phyloP scores from a whole-genome alignment of 2,797 vertebrate genomes.

The Xerus rutilus region DNA sequence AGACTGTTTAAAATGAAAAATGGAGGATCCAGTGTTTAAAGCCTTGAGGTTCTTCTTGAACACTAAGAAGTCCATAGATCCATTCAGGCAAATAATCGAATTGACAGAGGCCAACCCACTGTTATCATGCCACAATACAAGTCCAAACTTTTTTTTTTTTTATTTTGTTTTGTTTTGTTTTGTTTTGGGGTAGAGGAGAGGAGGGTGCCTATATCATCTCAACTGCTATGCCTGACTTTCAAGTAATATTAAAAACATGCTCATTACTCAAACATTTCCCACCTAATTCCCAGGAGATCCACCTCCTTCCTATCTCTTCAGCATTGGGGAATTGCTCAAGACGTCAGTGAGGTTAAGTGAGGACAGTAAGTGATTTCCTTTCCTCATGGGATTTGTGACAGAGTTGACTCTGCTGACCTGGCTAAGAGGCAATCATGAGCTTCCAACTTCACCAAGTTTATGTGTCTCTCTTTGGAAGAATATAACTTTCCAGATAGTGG shows the following conservation, averaged over 20 bases:
- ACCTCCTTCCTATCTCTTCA: background rate
- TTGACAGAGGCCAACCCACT: background rate
- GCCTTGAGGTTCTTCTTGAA: background rate
- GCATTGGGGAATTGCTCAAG: background rate
- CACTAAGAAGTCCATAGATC: background rate
- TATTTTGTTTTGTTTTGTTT: background rate
- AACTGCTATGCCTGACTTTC: background rate
- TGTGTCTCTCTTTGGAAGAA: background rate
- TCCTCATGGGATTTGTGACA: background rate
- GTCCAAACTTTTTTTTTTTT: background rate
- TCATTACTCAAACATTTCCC: background rate
- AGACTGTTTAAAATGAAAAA: background rate
- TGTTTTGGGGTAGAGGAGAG: background rate
- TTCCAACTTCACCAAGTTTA: background rate
- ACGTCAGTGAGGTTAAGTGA: background rate
- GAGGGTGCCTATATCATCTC: background rate
- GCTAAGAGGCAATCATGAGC: background rate
- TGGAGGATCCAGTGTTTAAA: background rate
- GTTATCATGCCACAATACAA: rapidly evolving
- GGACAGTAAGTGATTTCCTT: background rate
- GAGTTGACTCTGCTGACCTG: background rate
- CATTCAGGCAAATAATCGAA: background rate
- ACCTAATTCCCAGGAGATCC: background rate
- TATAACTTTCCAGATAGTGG: background rate
- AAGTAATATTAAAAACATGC: background rate